Evolutionary conservation across 1,140 invertebrate genomes (phyloP).

Genomic region (Drosophila jambulina): DNA sequence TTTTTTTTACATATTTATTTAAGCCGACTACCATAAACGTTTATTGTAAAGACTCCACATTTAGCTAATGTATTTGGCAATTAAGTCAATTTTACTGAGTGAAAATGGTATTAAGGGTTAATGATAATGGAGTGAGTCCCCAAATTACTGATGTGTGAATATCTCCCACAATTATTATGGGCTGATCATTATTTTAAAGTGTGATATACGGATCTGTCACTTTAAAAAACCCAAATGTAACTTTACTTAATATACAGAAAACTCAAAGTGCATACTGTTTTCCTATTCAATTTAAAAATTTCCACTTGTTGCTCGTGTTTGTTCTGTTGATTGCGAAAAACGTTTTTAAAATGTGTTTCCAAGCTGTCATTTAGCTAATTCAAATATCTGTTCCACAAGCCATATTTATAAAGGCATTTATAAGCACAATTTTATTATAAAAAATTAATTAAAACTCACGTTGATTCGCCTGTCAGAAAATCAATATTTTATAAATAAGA

Average conservation of each 20-base stretch:
- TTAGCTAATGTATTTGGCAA: slow-evolving; percentile 3
- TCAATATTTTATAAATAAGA: slow-evolving; percentile 15
- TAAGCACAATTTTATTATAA: background rate
- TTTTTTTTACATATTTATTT: background rate
- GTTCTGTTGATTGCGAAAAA: background rate
- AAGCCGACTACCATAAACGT: slow-evolving; percentile 3
- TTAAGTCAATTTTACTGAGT: background rate
- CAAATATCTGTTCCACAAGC: background rate
- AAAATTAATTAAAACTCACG: slow-evolving; percentile 13
- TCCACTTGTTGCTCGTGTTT: slow-evolving; percentile 24
- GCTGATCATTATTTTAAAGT: background rate
- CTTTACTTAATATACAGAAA: background rate
- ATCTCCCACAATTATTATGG: slow-evolving; percentile 9
- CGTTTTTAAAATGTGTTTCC: background rate
- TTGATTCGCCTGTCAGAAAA: slow-evolving; percentile 1
- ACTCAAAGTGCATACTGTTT: background rate
- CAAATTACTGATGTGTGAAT: slow-evolving; percentile 9
- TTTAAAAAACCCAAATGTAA: background rate
- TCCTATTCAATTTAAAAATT: background rate
- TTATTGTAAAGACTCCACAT: background rate
- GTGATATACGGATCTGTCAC: background rate
- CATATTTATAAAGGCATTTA: background rate
- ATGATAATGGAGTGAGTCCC: slow-evolving; percentile 11
- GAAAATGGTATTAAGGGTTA: slow-evolving; percentile 2
- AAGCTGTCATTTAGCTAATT: background rate